Evolutionary conservation across 2,113 vertebrate genomes (phyloP), one percentile per base, ranked within the genome.

Genomic region (Kobus ellipsiprymnus): DNA sequence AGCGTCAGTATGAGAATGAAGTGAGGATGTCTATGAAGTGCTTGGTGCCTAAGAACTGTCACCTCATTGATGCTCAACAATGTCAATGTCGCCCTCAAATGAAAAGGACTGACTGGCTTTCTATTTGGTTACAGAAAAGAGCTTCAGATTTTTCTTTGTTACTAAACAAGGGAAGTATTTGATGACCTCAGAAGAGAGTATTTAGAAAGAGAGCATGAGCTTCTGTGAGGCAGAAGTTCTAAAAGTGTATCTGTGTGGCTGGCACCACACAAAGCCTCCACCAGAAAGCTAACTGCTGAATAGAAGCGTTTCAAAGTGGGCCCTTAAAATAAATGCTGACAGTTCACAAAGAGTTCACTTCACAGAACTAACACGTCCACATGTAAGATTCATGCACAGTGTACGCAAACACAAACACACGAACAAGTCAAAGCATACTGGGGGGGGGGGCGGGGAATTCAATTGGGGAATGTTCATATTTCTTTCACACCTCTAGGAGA

Each of bases 301-400:
- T 60, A 83, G 57, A 44, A 88, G 84, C 1, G 1, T 55, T 92
- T 87, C 13, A 55, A 59, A 82, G 85, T n/a, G 27, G 83, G 64
- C 23, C 67, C 91, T 90, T 91, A 54, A 90, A 89, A 33, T 71
- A 88, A 44, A 60, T 17, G 23, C 33, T 14, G 5, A 17, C 90
- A 87, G 98, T 87, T 96, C 87, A 85, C 5, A 8, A 44, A 80
- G 80, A 95, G 83, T 83, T 95, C 92, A 83, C 15, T 54, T 54
- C 33, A 71, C 60, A 81, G 92, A 7, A 71, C 64, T 21, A 9
- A 13, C n/a, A 21, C 1, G 25, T 21, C 40, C 82, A 16, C 0
- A n/a, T 9, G 55, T n/a, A 10, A 48, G 3, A 48, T 2, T 50
- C 89, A 50, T 0, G 29, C 0, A 14, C 30, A 9, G 40, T 10